Percentiles rank a stretch among this genome's conserved stretches.
phyloP scores from a whole-genome alignment of 1,140 invertebrate genomes.

The Drosophila fuyamai region DNA sequence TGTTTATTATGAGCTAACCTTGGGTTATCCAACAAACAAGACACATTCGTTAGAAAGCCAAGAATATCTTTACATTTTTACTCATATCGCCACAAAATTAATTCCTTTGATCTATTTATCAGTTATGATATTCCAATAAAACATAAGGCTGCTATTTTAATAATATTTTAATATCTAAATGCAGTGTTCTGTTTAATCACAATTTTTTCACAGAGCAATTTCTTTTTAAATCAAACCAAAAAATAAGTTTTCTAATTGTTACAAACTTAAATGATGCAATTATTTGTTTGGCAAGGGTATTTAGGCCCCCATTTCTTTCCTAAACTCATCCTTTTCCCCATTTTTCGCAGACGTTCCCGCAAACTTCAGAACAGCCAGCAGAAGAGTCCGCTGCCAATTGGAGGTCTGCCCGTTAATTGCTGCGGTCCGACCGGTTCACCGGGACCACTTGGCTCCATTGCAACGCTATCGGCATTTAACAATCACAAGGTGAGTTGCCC shows the following conservation, averaged over 20 bases:
- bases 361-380: constrained; percentile 91
- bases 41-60: neutral
- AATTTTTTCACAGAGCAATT: too few species aligned
- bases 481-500: constrained; percentile 88
- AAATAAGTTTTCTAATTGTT: neutral
- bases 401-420: constrained; percentile 90
- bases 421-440: constrained; percentile 91
- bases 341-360: constrained; percentile 86
- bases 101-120: too few species aligned
- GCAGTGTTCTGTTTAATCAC: too few species aligned
- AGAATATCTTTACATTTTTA: neutral
- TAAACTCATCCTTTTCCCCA: constrained; percentile 2
- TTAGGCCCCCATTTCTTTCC: constrained; percentile 7
- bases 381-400: constrained; percentile 89
- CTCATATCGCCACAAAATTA: too few species aligned
- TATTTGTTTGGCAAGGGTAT: constrained; percentile 8
- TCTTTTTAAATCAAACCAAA: too few species aligned
- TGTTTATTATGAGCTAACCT: neutral
- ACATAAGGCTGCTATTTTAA: too few species aligned
- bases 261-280: constrained; percentile 7
- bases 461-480: constrained; percentile 92
- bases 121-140: too few species aligned
- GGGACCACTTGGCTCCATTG: constrained; percentile 92
- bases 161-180: too few species aligned
- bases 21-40: neutral